Evolutionary conservation across 2,888 invertebrate species (phyloP).

Genomic region (Caenorhabditis auriculariae): DNA sequence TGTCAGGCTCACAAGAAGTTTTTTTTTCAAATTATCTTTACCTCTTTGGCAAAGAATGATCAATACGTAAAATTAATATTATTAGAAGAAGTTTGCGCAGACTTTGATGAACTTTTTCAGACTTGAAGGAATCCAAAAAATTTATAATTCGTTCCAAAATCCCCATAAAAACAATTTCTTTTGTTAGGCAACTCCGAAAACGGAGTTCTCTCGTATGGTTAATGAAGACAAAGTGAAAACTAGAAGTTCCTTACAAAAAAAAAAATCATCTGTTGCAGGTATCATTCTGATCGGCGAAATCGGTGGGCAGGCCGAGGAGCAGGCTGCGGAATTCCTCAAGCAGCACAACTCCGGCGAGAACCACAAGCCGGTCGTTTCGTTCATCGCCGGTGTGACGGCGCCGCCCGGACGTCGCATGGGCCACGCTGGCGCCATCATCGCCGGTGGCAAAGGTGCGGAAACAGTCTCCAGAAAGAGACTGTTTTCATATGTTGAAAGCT

Average conservation of each 20-base stretch:
- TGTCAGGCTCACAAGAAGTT: no score
- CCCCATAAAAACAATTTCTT: no score
- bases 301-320: conserved; percentile 95
- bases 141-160: no score
- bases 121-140: no score
- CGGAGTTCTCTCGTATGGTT: not conserved
- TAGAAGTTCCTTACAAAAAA: not conserved
- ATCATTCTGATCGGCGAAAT: conserved; percentile 97
- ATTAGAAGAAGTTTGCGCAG: no score
- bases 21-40: no score
- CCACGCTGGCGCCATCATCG: conserved; percentile 50
- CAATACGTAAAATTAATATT: no score
- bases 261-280: conserved; percentile 42
- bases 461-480: not conserved
- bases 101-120: no score
- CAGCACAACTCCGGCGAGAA: conserved; percentile 67
- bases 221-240: not conserved
- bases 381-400: conserved; percentile 96
- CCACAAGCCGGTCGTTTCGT: conserved; percentile 95
- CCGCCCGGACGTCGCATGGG: conserved; percentile 68
- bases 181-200: not conserved
- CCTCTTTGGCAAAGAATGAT: no score
- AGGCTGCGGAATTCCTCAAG: conserved; percentile 84
- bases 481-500: no score
- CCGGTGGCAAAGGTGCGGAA: conserved; percentile 46